Conservation (phyloP, 1,140 invertebrate species). For the Pseudoatta argentina region DNA sequence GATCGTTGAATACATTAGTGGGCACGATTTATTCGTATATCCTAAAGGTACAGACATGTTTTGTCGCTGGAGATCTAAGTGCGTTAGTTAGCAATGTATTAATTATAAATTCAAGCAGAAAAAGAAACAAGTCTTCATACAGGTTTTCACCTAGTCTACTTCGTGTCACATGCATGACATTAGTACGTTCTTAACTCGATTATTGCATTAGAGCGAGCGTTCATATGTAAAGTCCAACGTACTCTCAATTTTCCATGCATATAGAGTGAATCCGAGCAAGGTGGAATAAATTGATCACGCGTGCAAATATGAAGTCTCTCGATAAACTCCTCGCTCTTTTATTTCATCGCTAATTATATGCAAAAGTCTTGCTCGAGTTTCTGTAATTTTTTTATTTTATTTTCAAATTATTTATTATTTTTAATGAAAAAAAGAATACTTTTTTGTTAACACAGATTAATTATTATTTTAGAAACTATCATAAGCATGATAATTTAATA, state of each 20-base stretch:
- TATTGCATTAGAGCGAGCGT: conserved; percentile 40
- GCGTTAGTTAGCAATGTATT: conserved; percentile 43
- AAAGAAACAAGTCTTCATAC: conserved; percentile 38
- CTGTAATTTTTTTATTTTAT: neutral
- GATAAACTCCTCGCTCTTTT: neutral
- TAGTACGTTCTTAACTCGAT: conserved; percentile 55
- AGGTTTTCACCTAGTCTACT: conserved; percentile 3
- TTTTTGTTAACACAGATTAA: neutral
- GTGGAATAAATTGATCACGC: conserved; percentile 56
- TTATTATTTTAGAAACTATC: neutral
- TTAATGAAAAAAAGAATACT: neutral
- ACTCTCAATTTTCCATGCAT: conserved; percentile 57
- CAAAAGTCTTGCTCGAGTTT: neutral
- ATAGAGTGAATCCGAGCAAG: conserved; percentile 58
- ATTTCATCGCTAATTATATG: conserved; percentile 58
- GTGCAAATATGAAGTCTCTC: conserved; percentile 48
- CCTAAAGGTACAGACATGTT: neutral
- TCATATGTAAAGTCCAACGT: conserved; percentile 44
- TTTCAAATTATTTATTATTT: neutral
- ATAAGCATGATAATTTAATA: neutral
- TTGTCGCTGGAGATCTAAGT: conserved; percentile 19
- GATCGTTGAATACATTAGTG: conserved; percentile 46
- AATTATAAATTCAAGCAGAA: conserved; percentile 55
- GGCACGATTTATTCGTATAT: conserved; percentile 45
- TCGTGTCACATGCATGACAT: conserved; percentile 41